phyloP scores from a whole-genome alignment of 2,888 invertebrate species.

The Cenopis cana region DNA sequence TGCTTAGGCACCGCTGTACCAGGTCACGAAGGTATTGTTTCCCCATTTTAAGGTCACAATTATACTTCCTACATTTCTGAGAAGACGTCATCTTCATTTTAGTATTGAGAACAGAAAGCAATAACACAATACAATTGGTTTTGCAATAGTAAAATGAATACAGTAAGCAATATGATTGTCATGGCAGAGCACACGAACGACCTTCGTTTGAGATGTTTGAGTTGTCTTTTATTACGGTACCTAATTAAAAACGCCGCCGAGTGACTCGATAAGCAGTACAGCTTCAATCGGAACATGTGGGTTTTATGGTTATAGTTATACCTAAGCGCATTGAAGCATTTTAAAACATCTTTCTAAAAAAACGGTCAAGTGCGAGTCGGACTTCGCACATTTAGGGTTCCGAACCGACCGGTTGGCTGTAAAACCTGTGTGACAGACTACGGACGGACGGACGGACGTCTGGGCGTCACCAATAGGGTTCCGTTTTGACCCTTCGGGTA shows the following conservation, averaged over 20 bases:
- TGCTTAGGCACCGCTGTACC: background rate
- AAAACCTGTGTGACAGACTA: too few species aligned
- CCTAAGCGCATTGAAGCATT: background rate
- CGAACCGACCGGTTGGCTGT: too few species aligned
- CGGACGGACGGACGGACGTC: too few species aligned
- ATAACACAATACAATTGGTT: background rate
- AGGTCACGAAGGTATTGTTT: background rate
- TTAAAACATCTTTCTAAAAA: background rate
- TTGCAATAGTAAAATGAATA: conserved; percentile 1
- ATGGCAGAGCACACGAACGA: background rate
- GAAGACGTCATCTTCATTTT: too few species aligned
- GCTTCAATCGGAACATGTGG: background rate
- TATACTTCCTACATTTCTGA: background rate
- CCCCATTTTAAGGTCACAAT: background rate
- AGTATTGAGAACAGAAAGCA: background rate
- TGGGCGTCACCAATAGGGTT: too few species aligned
- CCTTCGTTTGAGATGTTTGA: conserved; percentile 4
- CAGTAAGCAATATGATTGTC: background rate
- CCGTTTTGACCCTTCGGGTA: too few species aligned
- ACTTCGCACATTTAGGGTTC: too few species aligned
- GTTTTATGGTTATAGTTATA: too few species aligned
- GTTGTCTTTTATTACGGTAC: conserved; percentile 1
- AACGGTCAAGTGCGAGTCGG: too few species aligned
- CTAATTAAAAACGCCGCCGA: background rate
- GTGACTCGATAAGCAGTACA: conserved; percentile 1